Percentiles rank a stretch among this genome's conserved stretches.
Evolutionary conservation across 1,140 invertebrate species (phyloP).

Genomic region (Procambarus virginalis): DNA sequence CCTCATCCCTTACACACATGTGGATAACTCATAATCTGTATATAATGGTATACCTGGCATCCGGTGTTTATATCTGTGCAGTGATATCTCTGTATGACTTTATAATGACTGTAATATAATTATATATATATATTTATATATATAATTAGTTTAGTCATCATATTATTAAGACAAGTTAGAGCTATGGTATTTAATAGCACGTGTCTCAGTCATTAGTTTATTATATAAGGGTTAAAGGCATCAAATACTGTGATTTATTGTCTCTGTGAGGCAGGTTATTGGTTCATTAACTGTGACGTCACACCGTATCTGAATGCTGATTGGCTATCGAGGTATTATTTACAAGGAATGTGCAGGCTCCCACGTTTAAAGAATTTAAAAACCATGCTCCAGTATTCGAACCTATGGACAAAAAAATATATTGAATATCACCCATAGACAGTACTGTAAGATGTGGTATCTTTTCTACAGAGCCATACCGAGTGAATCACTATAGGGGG

Average conservation of each 20-base stretch:
- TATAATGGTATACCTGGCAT: not conserved
- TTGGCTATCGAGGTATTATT: not conserved
- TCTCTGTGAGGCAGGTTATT: slow-evolving; percentile 24
- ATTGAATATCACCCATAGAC: too few species aligned
- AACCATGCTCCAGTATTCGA: too few species aligned
- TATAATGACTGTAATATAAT: not conserved
- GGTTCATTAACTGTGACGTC: not conserved
- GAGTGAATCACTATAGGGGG: too few species aligned
- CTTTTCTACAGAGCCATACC: too few species aligned
- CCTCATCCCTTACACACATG: not conserved
- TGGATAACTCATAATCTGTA: not conserved
- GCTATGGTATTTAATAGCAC: not conserved
- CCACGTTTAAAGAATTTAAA: too few species aligned
- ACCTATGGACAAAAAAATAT: too few species aligned
- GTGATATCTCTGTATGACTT: slow-evolving; percentile 21
- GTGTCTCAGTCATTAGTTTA: slow-evolving; percentile 3
- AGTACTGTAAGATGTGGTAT: too few species aligned
- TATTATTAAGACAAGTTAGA: not conserved
- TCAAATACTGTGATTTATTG: slow-evolving; percentile 1
- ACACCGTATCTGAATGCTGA: slow-evolving; percentile 4
- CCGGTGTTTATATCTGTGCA: slow-evolving; percentile 24
- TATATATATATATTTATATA: too few species aligned
- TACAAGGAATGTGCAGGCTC: not conserved
- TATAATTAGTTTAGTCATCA: slow-evolving; percentile 4
- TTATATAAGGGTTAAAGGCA: not conserved